Percentiles rank a stretch among this genome's conserved stretches.
Conservation (phyloP, 2,888 invertebrate genomes). For the Synergus itoensis region DNA sequence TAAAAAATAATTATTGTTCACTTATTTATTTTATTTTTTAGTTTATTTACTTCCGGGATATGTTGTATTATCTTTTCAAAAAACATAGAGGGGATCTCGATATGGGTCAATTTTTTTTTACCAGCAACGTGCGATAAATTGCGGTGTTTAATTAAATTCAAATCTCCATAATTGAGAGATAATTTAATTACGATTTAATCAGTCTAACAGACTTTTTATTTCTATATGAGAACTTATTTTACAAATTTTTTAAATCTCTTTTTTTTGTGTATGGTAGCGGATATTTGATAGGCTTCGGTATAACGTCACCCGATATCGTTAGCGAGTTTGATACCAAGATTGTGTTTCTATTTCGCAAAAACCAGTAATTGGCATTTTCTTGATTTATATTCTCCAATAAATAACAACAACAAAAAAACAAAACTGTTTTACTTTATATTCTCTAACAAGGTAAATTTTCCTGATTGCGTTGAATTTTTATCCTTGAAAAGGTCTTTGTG, state of each 20-base stretch:
- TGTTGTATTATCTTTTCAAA: too few relatives aligned
- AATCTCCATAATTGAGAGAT: neutral
- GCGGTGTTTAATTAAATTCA: neutral
- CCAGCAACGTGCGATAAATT: neutral
- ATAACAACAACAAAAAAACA: neutral
- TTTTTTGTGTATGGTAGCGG: neutral
- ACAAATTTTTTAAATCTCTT: neutral
- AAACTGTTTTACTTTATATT: neutral
- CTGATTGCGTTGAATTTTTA: neutral
- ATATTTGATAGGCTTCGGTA: neutral
- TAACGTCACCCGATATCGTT: neutral
- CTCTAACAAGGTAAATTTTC: neutral
- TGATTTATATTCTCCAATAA: neutral
- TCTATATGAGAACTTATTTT: neutral
- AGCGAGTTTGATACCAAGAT: neutral
- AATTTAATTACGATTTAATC: neutral
- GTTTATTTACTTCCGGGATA: too few relatives aligned
- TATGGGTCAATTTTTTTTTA: too few relatives aligned
- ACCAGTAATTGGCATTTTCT: neutral
- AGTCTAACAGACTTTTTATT: neutral
- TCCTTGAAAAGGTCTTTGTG: neutral
- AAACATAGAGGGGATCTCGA: too few relatives aligned
- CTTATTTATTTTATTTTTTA: too few relatives aligned
- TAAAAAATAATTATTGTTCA: too few relatives aligned
- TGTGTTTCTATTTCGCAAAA: constrained; percentile 7